phyloP scores from a whole-genome alignment of 2,797 vertebrate genomes.

The Meda fulgida region DNA sequence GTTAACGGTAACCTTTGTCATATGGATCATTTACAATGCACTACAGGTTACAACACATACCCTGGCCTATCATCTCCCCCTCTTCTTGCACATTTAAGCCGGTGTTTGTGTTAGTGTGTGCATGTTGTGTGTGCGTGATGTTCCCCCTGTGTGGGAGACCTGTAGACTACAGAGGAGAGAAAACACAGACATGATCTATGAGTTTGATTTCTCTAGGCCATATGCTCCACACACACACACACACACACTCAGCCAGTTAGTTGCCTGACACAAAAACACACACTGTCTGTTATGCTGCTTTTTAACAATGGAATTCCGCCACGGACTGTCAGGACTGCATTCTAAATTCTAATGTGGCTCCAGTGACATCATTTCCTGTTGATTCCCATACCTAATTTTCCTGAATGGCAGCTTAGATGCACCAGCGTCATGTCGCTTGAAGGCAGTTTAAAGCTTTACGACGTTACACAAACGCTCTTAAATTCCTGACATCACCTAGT shows the following conservation, averaged over 20 bases:
- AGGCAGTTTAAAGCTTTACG: constrained; percentile 34
- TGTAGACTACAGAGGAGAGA: constrained; percentile 43
- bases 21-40: not conserved
- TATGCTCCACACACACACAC: constrained; percentile 66
- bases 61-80: constrained; percentile 11
- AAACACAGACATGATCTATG: constrained; percentile 76
- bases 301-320: not conserved
- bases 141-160: constrained; percentile 21
- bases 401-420: constrained; percentile 2
- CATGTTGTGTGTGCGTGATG: constrained; percentile 33
- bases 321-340: not conserved
- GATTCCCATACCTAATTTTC: constrained; percentile 1
- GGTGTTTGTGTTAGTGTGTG: not conserved
- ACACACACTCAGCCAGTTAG: constrained; percentile 38
- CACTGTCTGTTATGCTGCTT: not conserved
- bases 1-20: not conserved
- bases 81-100: not conserved
- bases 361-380: constrained; percentile 13
- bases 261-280: not conserved
- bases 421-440: not conserved
- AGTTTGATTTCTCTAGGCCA: constrained; percentile 71
- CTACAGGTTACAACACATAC: constrained; percentile 19
- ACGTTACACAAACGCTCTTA: constrained; percentile 41
- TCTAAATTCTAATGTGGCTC: constrained; percentile 7
- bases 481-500: constrained; percentile 26